Conservation (phyloP, 2,888 invertebrate genomes). For the Drosophila parthenogenetica region DNA sequence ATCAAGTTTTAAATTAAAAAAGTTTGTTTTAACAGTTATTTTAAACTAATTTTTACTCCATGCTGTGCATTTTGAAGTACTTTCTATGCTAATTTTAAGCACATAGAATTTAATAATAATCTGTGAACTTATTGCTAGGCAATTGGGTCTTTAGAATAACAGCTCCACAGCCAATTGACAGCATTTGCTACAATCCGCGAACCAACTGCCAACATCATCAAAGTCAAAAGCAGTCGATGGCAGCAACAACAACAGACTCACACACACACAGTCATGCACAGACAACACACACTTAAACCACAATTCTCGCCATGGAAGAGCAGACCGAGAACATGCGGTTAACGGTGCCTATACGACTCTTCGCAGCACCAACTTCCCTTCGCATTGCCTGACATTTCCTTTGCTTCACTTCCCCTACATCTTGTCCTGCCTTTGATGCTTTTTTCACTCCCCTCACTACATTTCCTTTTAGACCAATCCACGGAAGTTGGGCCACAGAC, state of each 20-base stretch:
- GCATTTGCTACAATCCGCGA: constrained; percentile 34
- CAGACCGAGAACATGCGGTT: constrained; percentile 54
- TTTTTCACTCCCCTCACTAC: not conserved
- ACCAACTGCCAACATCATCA: constrained; percentile 62
- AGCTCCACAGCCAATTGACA: constrained; percentile 37
- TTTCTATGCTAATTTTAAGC: too few species aligned
- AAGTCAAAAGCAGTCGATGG: constrained; percentile 54
- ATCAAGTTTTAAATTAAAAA: too few species aligned
- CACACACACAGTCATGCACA: constrained; percentile 41
- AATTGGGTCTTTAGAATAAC: constrained; percentile 42
- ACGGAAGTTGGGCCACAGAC: constrained; percentile 19
- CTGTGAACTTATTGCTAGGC: not conserved
- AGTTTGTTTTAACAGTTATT: too few species aligned
- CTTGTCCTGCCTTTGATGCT: not conserved
- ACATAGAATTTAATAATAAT: not conserved
- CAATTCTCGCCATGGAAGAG: constrained; percentile 61
- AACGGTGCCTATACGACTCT: constrained; percentile 41
- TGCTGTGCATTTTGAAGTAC: too few species aligned
- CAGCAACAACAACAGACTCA: constrained; percentile 22
- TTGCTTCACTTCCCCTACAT: too few species aligned
- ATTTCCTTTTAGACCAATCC: constrained; percentile 1
- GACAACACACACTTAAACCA: constrained; percentile 44
- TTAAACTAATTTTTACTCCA: too few species aligned
- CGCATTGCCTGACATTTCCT: not conserved
- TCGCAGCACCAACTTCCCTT: constrained; percentile 19